Conservation (phyloP, 1,140 invertebrate genomes). For the Drosophila littoralis region DNA sequence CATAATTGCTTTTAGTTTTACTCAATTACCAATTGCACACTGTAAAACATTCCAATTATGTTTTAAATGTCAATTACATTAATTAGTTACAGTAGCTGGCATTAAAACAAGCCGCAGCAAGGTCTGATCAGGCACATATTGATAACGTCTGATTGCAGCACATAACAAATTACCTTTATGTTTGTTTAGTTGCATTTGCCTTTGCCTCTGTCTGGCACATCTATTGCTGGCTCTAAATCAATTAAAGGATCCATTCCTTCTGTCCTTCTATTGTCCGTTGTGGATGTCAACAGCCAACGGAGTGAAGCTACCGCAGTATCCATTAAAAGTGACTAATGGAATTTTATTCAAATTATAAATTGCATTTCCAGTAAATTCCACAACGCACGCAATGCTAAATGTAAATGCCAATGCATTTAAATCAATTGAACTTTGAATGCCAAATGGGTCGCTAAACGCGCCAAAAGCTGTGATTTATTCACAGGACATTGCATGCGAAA, state of each 20-base stretch:
- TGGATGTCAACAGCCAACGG: too few relatives aligned
- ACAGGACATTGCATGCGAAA: slow-evolving; percentile 7
- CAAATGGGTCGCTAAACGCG: slow-evolving; percentile 3
- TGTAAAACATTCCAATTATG: slow-evolving; percentile 40
- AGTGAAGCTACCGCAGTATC: slow-evolving; percentile 56
- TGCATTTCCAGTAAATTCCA: slow-evolving; percentile 57
- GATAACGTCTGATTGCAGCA: slow-evolving; percentile 46
- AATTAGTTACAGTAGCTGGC: slow-evolving; percentile 38
- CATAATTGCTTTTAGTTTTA: background rate
- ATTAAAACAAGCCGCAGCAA: slow-evolving; percentile 53
- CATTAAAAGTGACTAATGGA: slow-evolving; percentile 79
- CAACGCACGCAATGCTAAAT: slow-evolving; percentile 14
- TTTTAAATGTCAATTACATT: slow-evolving; percentile 66
- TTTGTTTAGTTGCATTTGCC: slow-evolving; percentile 22
- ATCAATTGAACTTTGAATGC: slow-evolving; percentile 48
- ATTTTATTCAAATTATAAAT: slow-evolving; percentile 79
- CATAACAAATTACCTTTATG: slow-evolving; percentile 48
- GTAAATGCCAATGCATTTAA: slow-evolving; percentile 34
- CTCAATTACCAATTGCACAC: background rate
- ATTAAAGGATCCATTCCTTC: slow-evolving; percentile 43
- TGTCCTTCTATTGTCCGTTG: background rate
- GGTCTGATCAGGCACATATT: slow-evolving; percentile 27
- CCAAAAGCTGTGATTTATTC: slow-evolving; percentile 34
- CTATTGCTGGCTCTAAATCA: slow-evolving; percentile 64
- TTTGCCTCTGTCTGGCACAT: background rate